Evolutionary conservation across 2,113 vertebrate genomes (phyloP).

Genomic region (Phylloscopus trochiloides): DNA sequence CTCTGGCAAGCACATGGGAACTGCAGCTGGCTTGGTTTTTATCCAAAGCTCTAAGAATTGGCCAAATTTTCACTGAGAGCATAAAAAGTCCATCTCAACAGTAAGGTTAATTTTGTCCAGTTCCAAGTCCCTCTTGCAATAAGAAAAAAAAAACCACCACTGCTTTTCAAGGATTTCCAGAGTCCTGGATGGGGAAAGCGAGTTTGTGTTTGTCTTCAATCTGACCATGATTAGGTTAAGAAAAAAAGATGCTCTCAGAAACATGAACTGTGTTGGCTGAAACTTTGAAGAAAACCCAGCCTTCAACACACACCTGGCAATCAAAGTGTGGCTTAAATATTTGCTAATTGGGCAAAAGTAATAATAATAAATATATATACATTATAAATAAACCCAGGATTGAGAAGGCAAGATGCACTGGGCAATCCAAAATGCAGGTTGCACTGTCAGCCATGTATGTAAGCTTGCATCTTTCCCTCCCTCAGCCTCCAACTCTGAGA

Average conservation of each 20-base stretch:
- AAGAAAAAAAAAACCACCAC: background rate
- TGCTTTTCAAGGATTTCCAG: background rate
- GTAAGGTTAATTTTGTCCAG: background rate
- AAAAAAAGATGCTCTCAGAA: background rate
- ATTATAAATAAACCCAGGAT: background rate
- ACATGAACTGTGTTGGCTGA: background rate
- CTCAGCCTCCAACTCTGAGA: background rate
- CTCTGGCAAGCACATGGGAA: background rate
- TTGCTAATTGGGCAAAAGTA: background rate
- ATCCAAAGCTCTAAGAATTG: constrained; percentile 6
- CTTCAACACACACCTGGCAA: background rate
- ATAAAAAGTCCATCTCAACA: background rate
- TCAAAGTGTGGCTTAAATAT: background rate
- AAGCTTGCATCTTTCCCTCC: background rate
- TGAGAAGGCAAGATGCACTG: accelerated
- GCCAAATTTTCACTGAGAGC: background rate
- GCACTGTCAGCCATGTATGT: background rate
- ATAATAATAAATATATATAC: background rate
- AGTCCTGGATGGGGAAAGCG: background rate
- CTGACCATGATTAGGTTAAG: background rate
- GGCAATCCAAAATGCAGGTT: background rate
- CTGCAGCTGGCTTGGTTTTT: constrained; percentile 29
- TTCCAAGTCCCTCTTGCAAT: background rate
- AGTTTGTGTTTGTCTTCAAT: background rate
- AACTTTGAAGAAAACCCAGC: background rate